Evolutionary conservation across 2,888 invertebrate genomes (phyloP).

Genomic region (Mythimna ferrago): DNA sequence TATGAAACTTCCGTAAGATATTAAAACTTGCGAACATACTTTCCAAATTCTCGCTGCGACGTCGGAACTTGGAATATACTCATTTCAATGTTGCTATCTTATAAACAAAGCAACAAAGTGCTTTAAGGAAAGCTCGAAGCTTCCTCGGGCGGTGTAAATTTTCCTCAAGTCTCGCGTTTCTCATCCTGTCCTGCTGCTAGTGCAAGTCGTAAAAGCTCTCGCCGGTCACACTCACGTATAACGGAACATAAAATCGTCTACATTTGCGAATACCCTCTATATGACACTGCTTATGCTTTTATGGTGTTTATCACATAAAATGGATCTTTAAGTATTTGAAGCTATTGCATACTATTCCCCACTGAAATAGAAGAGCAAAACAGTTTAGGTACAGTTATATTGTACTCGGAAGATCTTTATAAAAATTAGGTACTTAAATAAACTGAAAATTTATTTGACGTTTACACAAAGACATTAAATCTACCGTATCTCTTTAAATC

Average conservation of each 20-base stretch:
- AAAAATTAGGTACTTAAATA: background rate
- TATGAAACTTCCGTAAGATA: constrained; percentile 14
- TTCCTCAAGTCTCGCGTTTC: constrained; percentile 44
- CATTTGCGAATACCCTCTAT: constrained; percentile 32
- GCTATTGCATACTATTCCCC: background rate
- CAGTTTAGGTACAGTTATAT: background rate
- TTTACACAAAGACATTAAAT: too few species aligned
- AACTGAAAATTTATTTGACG: background rate
- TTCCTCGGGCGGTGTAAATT: constrained; percentile 47
- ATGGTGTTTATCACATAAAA: constrained; percentile 5
- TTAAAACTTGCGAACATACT: constrained; percentile 28
- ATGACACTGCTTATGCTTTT: constrained; percentile 8
- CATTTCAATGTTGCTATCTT: constrained; percentile 33
- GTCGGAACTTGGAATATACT: constrained; percentile 4
- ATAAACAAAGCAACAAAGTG: constrained; percentile 59
- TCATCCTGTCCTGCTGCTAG: constrained; percentile 40
- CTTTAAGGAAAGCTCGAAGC: constrained; percentile 51
- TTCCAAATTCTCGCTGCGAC: constrained; percentile 20
- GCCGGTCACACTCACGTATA: constrained; percentile 42
- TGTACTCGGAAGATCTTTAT: background rate
- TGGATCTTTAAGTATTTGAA: background rate
- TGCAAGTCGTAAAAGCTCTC: constrained; percentile 47
- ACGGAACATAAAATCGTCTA: constrained; percentile 51
- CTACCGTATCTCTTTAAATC: too few species aligned
- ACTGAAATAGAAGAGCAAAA: too few species aligned